These are phyloP conservation scores for Aurelia sp. DNA, from an alignment of 30 jellyfish, hydroid and myxozoan species.

Conservation along the genomic window DNA sequence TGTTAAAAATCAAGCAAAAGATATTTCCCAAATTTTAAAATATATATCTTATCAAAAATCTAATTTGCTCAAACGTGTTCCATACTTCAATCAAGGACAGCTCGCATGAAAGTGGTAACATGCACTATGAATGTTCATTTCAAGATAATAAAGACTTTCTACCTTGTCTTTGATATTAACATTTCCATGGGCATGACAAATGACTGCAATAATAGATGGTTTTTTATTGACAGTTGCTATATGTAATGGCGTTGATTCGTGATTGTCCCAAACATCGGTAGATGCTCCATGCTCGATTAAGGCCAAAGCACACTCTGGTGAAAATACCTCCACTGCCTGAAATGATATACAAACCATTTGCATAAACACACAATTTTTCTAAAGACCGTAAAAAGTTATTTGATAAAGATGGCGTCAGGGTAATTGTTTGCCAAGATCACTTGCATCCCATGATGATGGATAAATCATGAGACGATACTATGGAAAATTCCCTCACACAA, in stretches of 20 bases:
- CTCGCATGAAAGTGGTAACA: background rate
- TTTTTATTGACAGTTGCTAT: slow-evolving; percentile 67
- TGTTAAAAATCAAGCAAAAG: background rate
- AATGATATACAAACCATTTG: background rate
- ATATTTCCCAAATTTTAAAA: background rate
- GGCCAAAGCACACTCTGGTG: slow-evolving; percentile 46
- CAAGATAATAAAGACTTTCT: background rate
- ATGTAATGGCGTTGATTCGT: slow-evolving; percentile 58
- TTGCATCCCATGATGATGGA: too few species aligned
- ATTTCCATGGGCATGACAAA: slow-evolving; percentile 56
- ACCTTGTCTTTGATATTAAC: slow-evolving; percentile 53
- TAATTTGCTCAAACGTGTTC: too few species aligned
- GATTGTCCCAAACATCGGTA: slow-evolving; percentile 41
- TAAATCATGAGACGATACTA: too few species aligned
- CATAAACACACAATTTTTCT: too few species aligned
- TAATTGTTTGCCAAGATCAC: too few species aligned
- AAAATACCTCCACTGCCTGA: slow-evolving; percentile 64
- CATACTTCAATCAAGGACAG: too few species aligned
- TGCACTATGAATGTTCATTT: background rate
- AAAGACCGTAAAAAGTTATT: too few species aligned
- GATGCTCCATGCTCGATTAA: slow-evolving; percentile 56
- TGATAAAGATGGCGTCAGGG: too few species aligned
- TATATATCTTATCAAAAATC: too few species aligned
- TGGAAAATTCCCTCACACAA: too few species aligned
- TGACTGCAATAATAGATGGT: slow-evolving; percentile 38